Evolutionary conservation across 2,888 invertebrate genomes (phyloP), one percentile per base, ranked within the genome.

Genomic region (Apodemia mormo): DNA sequence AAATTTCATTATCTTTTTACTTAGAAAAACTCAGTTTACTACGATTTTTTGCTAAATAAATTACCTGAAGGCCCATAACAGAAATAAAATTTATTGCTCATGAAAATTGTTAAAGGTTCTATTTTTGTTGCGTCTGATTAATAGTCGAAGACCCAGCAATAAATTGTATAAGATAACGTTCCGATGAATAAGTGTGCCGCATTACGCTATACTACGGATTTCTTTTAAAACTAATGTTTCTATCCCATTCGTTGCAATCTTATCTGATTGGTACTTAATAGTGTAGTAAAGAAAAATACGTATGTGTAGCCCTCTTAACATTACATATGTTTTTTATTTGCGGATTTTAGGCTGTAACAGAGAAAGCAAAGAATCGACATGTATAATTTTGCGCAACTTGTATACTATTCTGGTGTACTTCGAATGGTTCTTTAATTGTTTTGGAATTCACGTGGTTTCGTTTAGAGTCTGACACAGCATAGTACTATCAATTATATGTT

Each of bases 81-180:
- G 58, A 30, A 58, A 58, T 29, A 30, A 10, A 58, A 58, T 30
- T 58, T 58, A 58, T 58, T 30, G 30, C 58, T 10, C 29, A 58
- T 30, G 58, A 58, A 58, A 45, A 58, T 58, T 58, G 58, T 58
- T 58, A 58, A 58, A 58, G 58, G 30, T 58, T 58, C 12, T 58
- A 58, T 58, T 58, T 30, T 30, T 22, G 58, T 58, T 30, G 58
- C 74, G 71, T 33, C 71, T 85, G 84, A 88, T 84, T 82, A 85
- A 87, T 86, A 79, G 79, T 75, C 78, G 69, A 72, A 76, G 78
- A 83, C 77, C 77, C 81, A 76, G 76, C 81, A 81, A 86, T 88
- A 86, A 85, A 88, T 89, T 84, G 80, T 77, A 77, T 80, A 77
- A 86, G 90, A 89, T 90, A 90, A 83, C 82, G 82, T 79, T 77